Conservation (phyloP, 2,113 vertebrate genomes). For the Psittacara wagleri region DNA sequence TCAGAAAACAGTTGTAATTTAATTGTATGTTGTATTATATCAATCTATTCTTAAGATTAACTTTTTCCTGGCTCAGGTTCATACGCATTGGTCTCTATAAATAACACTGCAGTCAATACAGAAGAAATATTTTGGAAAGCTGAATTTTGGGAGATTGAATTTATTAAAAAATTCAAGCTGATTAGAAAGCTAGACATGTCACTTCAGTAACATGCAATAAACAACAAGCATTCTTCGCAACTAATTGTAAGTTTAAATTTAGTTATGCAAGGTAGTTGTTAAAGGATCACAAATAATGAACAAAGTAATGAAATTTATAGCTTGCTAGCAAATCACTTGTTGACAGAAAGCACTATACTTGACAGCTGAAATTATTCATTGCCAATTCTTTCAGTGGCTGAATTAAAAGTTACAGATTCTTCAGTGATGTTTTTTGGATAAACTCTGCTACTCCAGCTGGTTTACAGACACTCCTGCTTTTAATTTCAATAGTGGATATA, state of each 20-base stretch:
- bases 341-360: constrained; percentile 15
- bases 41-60: neutral
- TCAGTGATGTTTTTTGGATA: neutral
- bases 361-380: constrained; percentile 30
- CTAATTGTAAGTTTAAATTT: constrained; percentile 21
- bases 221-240: neutral
- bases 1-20: neutral
- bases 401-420: neutral
- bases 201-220: neutral
- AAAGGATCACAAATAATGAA: constrained; percentile 42
- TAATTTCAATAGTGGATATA: neutral
- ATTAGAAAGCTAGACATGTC: neutral
- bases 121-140: neutral
- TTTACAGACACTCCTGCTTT: neutral
- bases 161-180: neutral
- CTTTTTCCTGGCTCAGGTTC: neutral
- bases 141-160: neutral
- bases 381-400: neutral
- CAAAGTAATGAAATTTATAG: constrained; percentile 54
- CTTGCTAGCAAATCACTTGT: constrained; percentile 32
- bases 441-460: neutral
- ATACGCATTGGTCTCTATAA: neutral
- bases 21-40: neutral
- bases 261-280: constrained; percentile 27
- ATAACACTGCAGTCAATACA: neutral